phyloP scores from a whole-genome alignment of 2,888 invertebrate species.

The Scrobipalpa costella region DNA sequence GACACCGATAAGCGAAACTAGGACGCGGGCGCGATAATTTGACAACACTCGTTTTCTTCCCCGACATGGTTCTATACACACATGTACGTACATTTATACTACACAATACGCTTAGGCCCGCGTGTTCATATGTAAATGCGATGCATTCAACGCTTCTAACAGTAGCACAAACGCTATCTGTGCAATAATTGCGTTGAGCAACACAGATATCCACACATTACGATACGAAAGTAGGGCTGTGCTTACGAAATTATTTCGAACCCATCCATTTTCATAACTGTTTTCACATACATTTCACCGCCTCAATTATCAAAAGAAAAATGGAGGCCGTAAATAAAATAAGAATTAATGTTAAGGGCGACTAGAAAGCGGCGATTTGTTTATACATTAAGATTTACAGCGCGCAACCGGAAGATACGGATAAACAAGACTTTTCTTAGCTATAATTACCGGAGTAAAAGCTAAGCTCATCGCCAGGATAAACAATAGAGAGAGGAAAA shows the following conservation, averaged over 20 bases:
- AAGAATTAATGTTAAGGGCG: conserved; percentile 37
- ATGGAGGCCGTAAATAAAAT: conserved; percentile 29
- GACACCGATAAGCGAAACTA: conserved; percentile 50
- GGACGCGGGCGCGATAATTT: conserved; percentile 53
- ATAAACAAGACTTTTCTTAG: conserved; percentile 56
- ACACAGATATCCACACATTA: conserved; percentile 42
- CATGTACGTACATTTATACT: conserved; percentile 32
- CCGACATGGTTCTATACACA: conserved; percentile 33
- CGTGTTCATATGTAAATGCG: conserved; percentile 38
- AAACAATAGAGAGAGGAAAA: conserved; percentile 43
- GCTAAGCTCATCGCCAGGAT: conserved; percentile 32
- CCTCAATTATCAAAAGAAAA: conserved; percentile 34
- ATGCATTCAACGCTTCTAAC: conserved; percentile 30
- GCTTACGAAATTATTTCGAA: conserved; percentile 38
- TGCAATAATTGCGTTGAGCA: conserved; percentile 49
- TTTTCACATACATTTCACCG: conserved; percentile 30
- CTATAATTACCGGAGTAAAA: conserved; percentile 57
- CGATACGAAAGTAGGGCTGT: conserved; percentile 39
- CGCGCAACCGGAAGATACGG: conserved; percentile 58
- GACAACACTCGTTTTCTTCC: conserved; percentile 45
- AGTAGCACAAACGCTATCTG: conserved; percentile 43
- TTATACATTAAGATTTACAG: conserved; percentile 58
- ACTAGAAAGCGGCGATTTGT: conserved; percentile 47
- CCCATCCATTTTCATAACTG: conserved; percentile 27
- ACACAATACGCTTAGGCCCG: not conserved